These are phyloP conservation scores for Bombus waltoni DNA, from an alignment of 1,140 invertebrate genomes.

Conservation along the genomic window DNA sequence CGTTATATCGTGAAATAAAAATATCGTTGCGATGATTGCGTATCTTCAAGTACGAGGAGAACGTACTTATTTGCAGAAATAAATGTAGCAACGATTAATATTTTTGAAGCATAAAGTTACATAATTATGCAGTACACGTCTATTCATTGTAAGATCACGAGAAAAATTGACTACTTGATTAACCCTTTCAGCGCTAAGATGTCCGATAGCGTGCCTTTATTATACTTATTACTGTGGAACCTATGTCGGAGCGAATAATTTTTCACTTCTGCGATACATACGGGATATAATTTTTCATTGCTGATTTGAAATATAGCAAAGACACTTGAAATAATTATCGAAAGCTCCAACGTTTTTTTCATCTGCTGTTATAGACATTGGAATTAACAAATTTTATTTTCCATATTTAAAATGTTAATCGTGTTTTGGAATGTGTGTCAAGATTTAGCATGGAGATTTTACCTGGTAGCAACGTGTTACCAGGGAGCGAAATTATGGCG, in stretches of 20 bases:
- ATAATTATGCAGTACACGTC: background rate
- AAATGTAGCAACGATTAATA: no score
- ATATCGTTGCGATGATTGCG: no score
- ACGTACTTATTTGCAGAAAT: no score
- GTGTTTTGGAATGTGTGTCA: background rate
- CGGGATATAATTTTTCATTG: background rate
- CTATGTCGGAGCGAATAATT: background rate
- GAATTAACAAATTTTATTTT: background rate
- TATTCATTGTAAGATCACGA: background rate
- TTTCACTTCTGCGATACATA: background rate
- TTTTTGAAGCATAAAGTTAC: no score
- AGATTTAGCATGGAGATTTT: background rate
- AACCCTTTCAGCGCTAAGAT: background rate
- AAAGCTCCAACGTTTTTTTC: background rate
- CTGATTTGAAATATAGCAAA: background rate
- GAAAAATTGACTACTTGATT: background rate
- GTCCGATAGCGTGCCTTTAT: background rate
- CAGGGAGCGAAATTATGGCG: background rate
- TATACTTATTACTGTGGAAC: background rate
- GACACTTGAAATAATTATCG: background rate
- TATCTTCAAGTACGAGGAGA: no score
- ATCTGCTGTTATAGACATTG: rapidly evolving
- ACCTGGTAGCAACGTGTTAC: background rate
- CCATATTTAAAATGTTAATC: background rate
- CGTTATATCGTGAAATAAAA: no score